phyloP scores from a whole-genome alignment of 64 coral and sea anemone genomes.

The Catalaphyllia jardinei region DNA sequence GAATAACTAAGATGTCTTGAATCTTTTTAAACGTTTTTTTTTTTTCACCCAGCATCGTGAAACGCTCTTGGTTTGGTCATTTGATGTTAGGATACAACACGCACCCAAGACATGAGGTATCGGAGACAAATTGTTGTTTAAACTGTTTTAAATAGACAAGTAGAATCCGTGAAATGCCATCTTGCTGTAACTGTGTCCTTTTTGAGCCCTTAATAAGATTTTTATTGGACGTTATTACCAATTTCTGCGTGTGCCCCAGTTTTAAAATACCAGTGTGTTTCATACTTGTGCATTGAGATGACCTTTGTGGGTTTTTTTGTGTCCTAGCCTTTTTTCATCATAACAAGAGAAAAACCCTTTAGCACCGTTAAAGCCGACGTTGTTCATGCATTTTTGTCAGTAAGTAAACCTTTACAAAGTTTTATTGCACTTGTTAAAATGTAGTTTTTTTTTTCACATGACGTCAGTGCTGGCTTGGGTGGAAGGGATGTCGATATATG shows the following conservation, averaged over 20 bases:
- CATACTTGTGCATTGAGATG: not conserved
- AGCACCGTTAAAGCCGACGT: conserved; percentile 92
- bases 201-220: too few relatives aligned
- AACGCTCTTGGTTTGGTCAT: conserved; percentile 96
- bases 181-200: too few relatives aligned
- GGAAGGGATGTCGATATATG: too few relatives aligned
- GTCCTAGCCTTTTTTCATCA: conserved; percentile 84
- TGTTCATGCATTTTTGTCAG: conserved; percentile 92
- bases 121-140: not conserved
- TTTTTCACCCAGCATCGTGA: conserved; percentile 67
- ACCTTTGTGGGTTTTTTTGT: not conserved
- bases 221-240: too few relatives aligned
- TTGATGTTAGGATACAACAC: conserved; percentile 73
- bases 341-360: conserved; percentile 84
- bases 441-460: too few relatives aligned
- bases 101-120: conserved; percentile 79
- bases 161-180: too few relatives aligned
- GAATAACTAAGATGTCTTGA: not conserved
- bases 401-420: conserved; percentile 16
- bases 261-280: too few relatives aligned
- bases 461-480: too few relatives aligned
- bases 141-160: too few relatives aligned
- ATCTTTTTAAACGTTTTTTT: not conserved
- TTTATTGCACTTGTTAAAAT: too few relatives aligned
- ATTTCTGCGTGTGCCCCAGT: too few relatives aligned